These are phyloP conservation scores for Lagopus muta DNA, from an alignment of 2,113 vertebrate species.

Conservation along the genomic window DNA sequence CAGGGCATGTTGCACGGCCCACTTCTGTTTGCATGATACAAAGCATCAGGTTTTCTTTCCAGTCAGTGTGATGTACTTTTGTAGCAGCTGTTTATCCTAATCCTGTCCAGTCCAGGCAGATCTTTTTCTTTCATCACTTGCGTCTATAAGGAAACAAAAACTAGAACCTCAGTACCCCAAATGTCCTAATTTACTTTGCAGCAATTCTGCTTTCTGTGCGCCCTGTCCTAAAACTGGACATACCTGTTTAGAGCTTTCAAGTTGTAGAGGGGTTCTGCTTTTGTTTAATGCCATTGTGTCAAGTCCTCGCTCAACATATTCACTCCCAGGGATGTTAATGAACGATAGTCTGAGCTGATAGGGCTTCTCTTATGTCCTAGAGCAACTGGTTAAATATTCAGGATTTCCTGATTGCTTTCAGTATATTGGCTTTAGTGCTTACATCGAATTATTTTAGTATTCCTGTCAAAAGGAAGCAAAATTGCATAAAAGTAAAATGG, in stretches of 20 bases:
- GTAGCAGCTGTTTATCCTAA: not conserved
- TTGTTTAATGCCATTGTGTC: not conserved
- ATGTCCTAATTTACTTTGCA: not conserved
- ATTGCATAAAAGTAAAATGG: not conserved
- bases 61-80: rapidly evolving
- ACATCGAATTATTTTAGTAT: not conserved
- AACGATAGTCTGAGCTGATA: not conserved
- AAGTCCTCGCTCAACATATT: not conserved
- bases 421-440: not conserved
- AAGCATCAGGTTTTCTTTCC: not conserved
- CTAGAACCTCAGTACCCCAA: not conserved
- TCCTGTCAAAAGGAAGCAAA: not conserved
- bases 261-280: not conserved
- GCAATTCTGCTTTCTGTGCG: not conserved
- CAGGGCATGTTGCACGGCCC: not conserved
- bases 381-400: not conserved
- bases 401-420: not conserved
- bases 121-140: not conserved
- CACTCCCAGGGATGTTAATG: not conserved
- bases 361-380: not conserved
- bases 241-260: not conserved
- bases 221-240: not conserved
- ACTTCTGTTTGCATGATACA: not conserved
- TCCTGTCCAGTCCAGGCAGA: not conserved
- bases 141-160: not conserved